These are phyloP conservation scores for Rosalia funebris DNA, from an alignment of 2,888 invertebrate genomes.

Conservation along the genomic window DNA sequence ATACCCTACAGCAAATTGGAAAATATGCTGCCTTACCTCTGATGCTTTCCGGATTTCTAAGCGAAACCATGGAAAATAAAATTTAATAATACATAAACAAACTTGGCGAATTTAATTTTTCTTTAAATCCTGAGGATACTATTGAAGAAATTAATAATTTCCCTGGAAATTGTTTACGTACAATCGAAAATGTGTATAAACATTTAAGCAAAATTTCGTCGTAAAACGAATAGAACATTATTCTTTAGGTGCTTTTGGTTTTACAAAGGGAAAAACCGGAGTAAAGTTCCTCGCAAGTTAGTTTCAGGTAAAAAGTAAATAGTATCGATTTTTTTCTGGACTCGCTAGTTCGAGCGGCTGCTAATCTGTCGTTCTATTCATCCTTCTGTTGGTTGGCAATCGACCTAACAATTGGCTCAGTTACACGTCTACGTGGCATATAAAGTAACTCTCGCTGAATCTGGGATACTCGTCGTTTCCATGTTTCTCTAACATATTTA, in stretches of 20 bases:
- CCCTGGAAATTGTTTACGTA: not conserved
- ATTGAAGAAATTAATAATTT: conserved; percentile 19
- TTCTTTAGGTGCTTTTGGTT: no score
- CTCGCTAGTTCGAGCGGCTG: conserved; percentile 39
- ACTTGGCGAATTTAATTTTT: conserved; percentile 13
- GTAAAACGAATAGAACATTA: not conserved
- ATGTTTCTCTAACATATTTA: conserved; percentile 51
- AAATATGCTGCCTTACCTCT: conserved; percentile 1
- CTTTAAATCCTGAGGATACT: conserved; percentile 7
- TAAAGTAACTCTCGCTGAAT: conserved; percentile 53
- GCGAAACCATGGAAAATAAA: conserved; percentile 7
- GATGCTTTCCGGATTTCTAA: not conserved
- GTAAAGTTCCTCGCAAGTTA: no score
- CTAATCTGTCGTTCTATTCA: conserved; percentile 44
- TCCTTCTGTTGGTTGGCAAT: conserved; percentile 54
- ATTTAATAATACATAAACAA: conserved; percentile 22
- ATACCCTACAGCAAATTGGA: conserved; percentile 19
- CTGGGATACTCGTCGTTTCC: conserved; percentile 54
- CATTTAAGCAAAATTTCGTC: not conserved
- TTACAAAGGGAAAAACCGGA: no score
- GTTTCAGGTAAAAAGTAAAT: no score
- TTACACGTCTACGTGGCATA: conserved; percentile 56
- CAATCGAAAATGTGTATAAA: not conserved
- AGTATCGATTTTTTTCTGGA: no score
- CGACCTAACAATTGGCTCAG: conserved; percentile 58